Evolutionary conservation across 2,888 invertebrate genomes (phyloP).

Genomic region (Cheilosia vulpina): DNA sequence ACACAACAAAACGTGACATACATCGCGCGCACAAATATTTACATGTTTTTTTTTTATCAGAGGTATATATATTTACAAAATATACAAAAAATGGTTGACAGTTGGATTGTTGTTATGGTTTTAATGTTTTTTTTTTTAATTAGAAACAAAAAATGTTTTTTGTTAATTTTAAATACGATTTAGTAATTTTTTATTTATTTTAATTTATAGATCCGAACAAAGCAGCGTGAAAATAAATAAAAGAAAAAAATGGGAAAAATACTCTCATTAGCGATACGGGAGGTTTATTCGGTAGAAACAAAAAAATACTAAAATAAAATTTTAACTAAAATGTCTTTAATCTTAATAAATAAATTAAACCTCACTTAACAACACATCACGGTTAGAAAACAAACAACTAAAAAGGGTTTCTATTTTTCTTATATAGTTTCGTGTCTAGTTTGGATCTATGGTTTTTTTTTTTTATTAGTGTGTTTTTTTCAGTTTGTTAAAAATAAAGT

Average conservation of each 20-base stretch:
- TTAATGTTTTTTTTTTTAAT: constrained; percentile 76
- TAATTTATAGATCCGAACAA: constrained; percentile 82
- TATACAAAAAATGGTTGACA: constrained; percentile 67
- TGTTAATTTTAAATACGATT: constrained; percentile 44
- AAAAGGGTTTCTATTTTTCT: constrained; percentile 21
- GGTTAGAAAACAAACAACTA: constrained; percentile 5
- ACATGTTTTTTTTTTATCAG: constrained; percentile 57
- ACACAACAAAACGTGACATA: constrained; percentile 49
- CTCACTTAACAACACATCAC: constrained; percentile 28
- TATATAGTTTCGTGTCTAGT: constrained; percentile 42
- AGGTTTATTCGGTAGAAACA: constrained; percentile 64
- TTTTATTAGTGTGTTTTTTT: constrained; percentile 35
- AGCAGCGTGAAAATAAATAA: constrained; percentile 84
- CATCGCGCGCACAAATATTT: constrained; percentile 70
- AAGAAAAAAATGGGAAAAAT: constrained; percentile 80
- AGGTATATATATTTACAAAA: constrained; percentile 69
- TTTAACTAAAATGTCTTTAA: constrained; percentile 5
- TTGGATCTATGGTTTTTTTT: constrained; percentile 47
- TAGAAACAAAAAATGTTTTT: constrained; percentile 51
- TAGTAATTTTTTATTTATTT: constrained; percentile 62
- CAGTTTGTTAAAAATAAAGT: constrained; percentile 28
- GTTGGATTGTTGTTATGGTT: constrained; percentile 67
- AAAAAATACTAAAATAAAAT: constrained; percentile 35
- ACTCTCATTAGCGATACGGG: constrained; percentile 80
- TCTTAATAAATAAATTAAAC: constrained; percentile 24